Evolutionary conservation across 2,888 invertebrate genomes (phyloP).

Genomic region (Rhamphomyia laevipes): DNA sequence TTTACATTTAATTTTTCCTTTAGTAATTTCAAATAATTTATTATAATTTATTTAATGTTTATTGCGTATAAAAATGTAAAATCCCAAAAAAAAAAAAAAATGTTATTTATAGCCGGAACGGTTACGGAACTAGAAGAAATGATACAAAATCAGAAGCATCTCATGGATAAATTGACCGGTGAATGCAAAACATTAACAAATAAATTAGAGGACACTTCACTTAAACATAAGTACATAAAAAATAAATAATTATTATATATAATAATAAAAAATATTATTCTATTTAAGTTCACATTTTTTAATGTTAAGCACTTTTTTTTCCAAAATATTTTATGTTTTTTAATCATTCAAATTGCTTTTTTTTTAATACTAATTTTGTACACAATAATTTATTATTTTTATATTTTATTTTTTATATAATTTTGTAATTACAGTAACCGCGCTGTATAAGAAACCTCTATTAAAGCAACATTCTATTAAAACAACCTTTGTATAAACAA

Average conservation of each 20-base stretch:
- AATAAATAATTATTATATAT: conserved; percentile 16
- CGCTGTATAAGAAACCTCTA: no score
- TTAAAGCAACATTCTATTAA: no score
- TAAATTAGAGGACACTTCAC: conserved; percentile 79
- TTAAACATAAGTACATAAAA: conserved; percentile 67
- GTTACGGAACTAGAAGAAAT: conserved; percentile 81
- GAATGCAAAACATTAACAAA: conserved; percentile 81
- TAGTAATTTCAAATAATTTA: conserved; percentile 2
- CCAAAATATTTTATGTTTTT: no score
- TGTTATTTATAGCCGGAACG: conserved; percentile 63
- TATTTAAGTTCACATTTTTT: no score
- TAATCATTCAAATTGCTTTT: not conserved
- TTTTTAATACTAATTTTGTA: not conserved
- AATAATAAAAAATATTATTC: no score
- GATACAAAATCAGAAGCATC: conserved; percentile 83
- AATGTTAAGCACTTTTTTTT: no score
- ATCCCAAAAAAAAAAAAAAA: no score
- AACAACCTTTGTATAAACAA: no score
- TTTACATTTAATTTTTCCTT: no score
- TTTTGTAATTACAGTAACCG: no score
- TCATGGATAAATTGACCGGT: conserved; percentile 82
- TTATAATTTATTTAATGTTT: conserved; percentile 5
- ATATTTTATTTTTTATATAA: no score
- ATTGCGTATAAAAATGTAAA: not conserved
- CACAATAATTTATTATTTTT: not conserved